Evolutionary conservation across 2,888 invertebrate species (phyloP), one percentile per base, ranked within the genome.

Genomic region (Napeogenes sylphis): DNA sequence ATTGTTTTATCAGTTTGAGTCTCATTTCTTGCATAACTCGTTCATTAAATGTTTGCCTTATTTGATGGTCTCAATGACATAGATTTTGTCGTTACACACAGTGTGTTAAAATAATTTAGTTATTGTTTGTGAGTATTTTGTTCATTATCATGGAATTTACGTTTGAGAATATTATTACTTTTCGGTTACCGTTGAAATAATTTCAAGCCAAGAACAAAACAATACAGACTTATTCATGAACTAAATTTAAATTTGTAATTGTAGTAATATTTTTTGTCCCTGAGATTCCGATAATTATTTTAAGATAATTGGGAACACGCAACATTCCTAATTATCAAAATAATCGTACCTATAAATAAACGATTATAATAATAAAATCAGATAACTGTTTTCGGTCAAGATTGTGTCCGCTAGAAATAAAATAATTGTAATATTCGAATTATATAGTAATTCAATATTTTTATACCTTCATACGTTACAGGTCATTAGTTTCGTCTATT

Each of bases 281-380:
- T 56, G 55, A 54, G 45, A 59, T 33, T 55, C 45, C 10, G 55
- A 32, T 51, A 51, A 56, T 33, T 59, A 59, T 59, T 32, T 30
- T 14, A 59, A 53, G 45, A 63, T 47, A 21, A 59, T 62, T 62
- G 55, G 59, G 58, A 45, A 51, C 63, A 63, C 4, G 55, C 35
- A 58, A 42, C 12, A 42, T 10, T 38, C 2, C 33, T 59, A 55
- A 61, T 61, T 64, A 58, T 55, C 45, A 45, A 51, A 58, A 64
- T 47, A 57, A 51, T 58, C 55, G 42, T 60, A n/a, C n/a, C n/a
- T n/a, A 10, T 42, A 61, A 61, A 46, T 58, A n/a, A 55, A 58
- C 55, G 57, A 61, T 64, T 55, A 61, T 47, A 58, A 10, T 64
- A 45, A 47, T 42, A 38, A 51, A 33, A 57, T 10, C n/a, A 54